A percentile compares a stretch with the other conserved stretches of the same genome.
Conservation (phyloP, 2,888 invertebrate species). For the Tanypteryx hageni region DNA sequence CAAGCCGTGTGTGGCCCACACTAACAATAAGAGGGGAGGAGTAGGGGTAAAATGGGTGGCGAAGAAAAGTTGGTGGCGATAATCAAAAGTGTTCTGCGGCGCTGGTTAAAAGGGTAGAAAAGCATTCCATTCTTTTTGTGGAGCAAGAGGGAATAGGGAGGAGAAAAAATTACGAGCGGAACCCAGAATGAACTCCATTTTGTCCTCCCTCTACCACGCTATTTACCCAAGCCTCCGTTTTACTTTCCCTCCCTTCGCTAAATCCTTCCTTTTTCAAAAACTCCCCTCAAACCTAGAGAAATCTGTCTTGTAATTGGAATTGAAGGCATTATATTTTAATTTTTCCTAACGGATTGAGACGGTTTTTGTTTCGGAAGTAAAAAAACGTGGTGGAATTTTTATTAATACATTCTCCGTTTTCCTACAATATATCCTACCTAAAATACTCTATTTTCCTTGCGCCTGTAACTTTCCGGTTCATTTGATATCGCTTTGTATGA, state of each 20-base stretch:
- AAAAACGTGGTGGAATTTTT: no score
- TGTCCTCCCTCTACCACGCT: background rate
- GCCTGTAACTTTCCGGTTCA: no score
- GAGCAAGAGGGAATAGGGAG: background rate
- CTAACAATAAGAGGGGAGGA: background rate
- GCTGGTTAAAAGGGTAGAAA: background rate
- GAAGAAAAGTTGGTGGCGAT: constrained; percentile 1
- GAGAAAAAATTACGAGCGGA: background rate
- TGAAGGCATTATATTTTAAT: no score
- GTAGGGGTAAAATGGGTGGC: background rate
- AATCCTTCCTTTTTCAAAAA: background rate
- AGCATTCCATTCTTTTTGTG: background rate
- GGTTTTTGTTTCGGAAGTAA: no score
- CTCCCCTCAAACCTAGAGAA: no score
- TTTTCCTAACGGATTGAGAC: no score
- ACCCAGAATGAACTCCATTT: background rate
- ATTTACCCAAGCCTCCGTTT: background rate
- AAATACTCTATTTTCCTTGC: no score
- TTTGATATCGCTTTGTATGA: no score
- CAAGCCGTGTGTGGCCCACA: background rate
- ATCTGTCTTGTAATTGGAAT: no score
- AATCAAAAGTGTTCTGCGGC: constrained; percentile 29
- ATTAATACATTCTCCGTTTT: background rate
- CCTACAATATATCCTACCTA: background rate
- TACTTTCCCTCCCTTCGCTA: background rate